These are phyloP conservation scores for Liopterus haemorrhoidalis DNA, from an alignment of 2,888 invertebrate genomes.

Conservation along the genomic window DNA sequence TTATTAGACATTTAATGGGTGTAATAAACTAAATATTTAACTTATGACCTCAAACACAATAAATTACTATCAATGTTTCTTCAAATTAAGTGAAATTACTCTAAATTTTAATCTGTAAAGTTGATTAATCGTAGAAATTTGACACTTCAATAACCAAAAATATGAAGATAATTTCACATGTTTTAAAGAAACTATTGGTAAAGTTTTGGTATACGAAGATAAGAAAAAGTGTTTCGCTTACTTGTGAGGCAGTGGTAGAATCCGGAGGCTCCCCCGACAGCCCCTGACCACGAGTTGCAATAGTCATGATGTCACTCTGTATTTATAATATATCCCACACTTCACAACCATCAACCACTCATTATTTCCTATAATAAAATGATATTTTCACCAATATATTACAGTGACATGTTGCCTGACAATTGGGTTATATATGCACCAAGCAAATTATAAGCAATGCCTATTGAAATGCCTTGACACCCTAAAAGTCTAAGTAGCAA, in stretches of 20 bases:
- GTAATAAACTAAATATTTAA: too few relatives aligned
- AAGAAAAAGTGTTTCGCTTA: slow-evolving; percentile 27
- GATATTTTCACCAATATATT: too few relatives aligned
- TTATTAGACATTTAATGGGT: too few relatives aligned
- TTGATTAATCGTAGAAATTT: slow-evolving; percentile 16
- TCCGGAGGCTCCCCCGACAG: slow-evolving; percentile 55
- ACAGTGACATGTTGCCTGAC: too few relatives aligned
- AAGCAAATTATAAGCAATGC: too few relatives aligned
- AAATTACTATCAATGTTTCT: too few relatives aligned
- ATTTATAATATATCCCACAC: slow-evolving; percentile 33
- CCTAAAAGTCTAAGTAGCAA: too few relatives aligned
- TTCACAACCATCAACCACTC: slow-evolving; percentile 17
- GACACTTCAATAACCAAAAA: slow-evolving; percentile 12
- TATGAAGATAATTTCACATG: slow-evolving; percentile 16
- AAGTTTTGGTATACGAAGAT: background rate
- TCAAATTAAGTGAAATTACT: too few relatives aligned
- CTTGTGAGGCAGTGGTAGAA: slow-evolving; percentile 35
- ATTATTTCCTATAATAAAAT: slow-evolving; percentile 18
- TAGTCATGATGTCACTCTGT: slow-evolving; percentile 51
- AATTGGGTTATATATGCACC: too few relatives aligned
- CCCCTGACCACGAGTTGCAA: slow-evolving; percentile 58
- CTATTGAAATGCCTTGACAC: too few relatives aligned
- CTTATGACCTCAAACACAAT: too few relatives aligned
- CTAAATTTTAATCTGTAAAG: too few relatives aligned
- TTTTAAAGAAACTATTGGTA: slow-evolving; percentile 19